phyloP scores from a whole-genome alignment of 2,113 vertebrate genomes.

The Pterophyllum scalare region DNA sequence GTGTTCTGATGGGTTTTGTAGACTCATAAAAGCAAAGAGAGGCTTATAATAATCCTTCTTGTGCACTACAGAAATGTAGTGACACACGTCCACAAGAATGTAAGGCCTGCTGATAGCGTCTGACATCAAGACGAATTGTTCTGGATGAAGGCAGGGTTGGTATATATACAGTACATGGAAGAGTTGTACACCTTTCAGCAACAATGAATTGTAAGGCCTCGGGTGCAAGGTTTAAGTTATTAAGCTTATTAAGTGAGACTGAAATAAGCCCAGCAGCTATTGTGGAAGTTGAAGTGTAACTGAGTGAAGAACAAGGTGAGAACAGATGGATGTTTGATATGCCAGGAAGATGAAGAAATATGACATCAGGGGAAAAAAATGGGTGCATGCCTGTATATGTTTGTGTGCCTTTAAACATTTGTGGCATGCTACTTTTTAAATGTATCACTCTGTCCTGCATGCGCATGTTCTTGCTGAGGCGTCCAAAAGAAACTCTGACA shows the following conservation, averaged over 20 bases:
- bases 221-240: slow-evolving; percentile 35
- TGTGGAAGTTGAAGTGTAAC: slow-evolving; percentile 18
- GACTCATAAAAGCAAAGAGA: background rate
- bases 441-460: background rate
- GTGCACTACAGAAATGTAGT: background rate
- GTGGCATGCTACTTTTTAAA: slow-evolving; percentile 28
- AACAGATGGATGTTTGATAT: slow-evolving; percentile 22
- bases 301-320: slow-evolving; percentile 18
- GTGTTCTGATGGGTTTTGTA: background rate
- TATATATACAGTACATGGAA: slow-evolving; percentile 5
- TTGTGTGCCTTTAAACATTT: background rate
- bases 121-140: slow-evolving; percentile 43
- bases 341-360: slow-evolving; percentile 15
- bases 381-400: background rate
- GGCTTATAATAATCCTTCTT: background rate
- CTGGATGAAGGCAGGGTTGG: slow-evolving; percentile 21
- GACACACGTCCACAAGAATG: slow-evolving; percentile 25
- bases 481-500: slow-evolving; percentile 27
- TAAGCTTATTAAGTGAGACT: too few species aligned
- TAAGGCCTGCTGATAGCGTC: background rate
- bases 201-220: slow-evolving; percentile 49
- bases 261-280: slow-evolving; percentile 32
- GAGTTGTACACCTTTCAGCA: slow-evolving; percentile 49
- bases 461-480: background rate
- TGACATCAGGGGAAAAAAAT: slow-evolving; percentile 28